These are phyloP conservation scores for Cheilosia vernalis DNA, from an alignment of 2,888 invertebrate species.

Conservation along the genomic window DNA sequence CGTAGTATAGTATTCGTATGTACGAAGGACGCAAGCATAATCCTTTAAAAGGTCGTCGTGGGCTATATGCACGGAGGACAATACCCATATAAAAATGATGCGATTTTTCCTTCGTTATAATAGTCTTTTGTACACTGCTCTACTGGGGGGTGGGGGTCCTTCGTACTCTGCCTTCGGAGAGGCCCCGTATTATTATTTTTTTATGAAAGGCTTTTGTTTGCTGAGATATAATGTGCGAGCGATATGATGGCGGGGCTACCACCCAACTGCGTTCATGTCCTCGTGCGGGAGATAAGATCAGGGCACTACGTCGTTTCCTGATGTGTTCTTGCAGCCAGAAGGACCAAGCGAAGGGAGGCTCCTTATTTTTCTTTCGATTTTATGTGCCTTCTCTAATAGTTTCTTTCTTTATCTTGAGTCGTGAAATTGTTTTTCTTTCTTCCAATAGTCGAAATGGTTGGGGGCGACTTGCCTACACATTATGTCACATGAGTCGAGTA, in stretches of 20 bases:
- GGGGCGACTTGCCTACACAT: not conserved
- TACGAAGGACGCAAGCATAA: constrained; percentile 26
- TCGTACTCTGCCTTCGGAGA: constrained; percentile 28
- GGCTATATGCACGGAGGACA: constrained; percentile 30
- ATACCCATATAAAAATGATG: constrained; percentile 67
- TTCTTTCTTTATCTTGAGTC: constrained; percentile 46
- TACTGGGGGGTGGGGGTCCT: not conserved
- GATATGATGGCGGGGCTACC: constrained; percentile 4
- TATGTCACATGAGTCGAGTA: too few species aligned
- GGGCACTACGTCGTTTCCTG: constrained; percentile 59
- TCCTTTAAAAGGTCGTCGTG: constrained; percentile 64
- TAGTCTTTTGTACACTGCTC: constrained; percentile 60
- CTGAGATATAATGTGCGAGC: constrained; percentile 49
- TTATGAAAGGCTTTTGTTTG: constrained; percentile 66
- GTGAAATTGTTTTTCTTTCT: constrained; percentile 39
- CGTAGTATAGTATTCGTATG: not conserved
- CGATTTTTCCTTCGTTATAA: constrained; percentile 67
- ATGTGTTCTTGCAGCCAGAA: not conserved
- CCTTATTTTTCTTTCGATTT: constrained; percentile 26
- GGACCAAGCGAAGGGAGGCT: not conserved
- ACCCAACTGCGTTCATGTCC: constrained; percentile 10
- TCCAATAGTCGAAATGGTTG: constrained; percentile 1
- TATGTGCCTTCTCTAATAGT: constrained; percentile 39
- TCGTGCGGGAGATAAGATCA: constrained; percentile 62
- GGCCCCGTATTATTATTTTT: constrained; percentile 66